Evolutionary conservation across 2,797 vertebrate species (phyloP).

Genomic region (Sylvia borin): DNA sequence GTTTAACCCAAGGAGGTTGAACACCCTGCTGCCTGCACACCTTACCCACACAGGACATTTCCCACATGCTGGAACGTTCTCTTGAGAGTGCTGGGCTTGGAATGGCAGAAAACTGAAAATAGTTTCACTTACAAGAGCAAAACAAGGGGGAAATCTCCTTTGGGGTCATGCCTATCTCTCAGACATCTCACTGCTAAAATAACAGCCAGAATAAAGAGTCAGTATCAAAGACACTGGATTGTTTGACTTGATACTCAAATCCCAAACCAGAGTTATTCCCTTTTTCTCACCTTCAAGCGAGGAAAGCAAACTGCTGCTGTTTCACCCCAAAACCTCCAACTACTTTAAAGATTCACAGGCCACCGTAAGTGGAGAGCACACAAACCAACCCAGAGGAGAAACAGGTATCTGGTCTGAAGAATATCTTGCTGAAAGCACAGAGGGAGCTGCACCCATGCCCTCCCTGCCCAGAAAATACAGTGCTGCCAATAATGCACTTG

Average conservation of each 20-base stretch:
- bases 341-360: not conserved
- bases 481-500: fast-evolving
- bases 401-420: not conserved
- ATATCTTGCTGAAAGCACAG: not conserved
- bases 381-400: not conserved
- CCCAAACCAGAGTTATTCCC: not conserved
- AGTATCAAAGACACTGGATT: not conserved
- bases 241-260: not conserved
- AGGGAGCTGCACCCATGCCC: not conserved
- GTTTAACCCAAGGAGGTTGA: not conserved
- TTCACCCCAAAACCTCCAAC: not conserved
- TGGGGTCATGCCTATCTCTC: not conserved
- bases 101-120: not conserved
- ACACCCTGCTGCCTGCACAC: not conserved
- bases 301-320: not conserved
- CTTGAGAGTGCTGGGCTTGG: not conserved
- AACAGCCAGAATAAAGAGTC: not conserved
- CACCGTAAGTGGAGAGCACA: not conserved
- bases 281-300: not conserved
- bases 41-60: not conserved
- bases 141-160: not conserved
- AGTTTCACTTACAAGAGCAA: not conserved
- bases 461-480: not conserved
- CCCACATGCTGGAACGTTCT: not conserved
- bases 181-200: not conserved